Evolutionary conservation across 2,113 vertebrate species (phyloP), one percentile per base, ranked within the genome.

Genomic region (Glaucidium brasilianum): DNA sequence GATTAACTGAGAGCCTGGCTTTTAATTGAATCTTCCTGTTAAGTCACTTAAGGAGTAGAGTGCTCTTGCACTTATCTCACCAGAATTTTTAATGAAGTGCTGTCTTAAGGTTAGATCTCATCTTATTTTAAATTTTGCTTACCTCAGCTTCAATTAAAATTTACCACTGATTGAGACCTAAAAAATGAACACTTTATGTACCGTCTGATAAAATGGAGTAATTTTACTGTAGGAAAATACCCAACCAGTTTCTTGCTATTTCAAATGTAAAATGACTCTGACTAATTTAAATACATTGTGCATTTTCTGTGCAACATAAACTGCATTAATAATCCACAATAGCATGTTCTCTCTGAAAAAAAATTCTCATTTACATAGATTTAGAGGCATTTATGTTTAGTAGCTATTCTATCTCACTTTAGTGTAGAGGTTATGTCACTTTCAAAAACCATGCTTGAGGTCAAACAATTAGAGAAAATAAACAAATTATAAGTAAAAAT

Each of bases 61-160:
- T 35, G 35, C 90, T 90, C 80, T 85, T 85, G 88, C 90, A 90
- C 82, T 95, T 92, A 87, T 74, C 69, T 92, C 67, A 72, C 74
- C 58, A 76, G 82, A 95, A 94, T 88, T 83, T 82, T 79, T 85
- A 95, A 93, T 82, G 67, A 95, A 93, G 63, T 76, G 12, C 75
- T 88, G 6, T 32, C 34, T 71, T 94, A 94, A 93, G 81, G 62
- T 76, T 76, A 67, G 27, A 72, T 45, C 41, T 72, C 76, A 89
- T 64, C 53, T 72, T 64, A 85, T 43, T 87, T 85, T 72, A 91
- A 88, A 21, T 76, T 95, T 79, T 85, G 85, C 85, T 83, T 90
- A 93, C 30, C 58, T 90, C 82, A 85, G 85, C 78, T 85, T 69
- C 43, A 68, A 88, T 68, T 52, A 75, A 93, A 90, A 90, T 88